Base-by-base conservation (phyloP, 2,797 vertebrate species). In the Crax fasciolata region DNA sequence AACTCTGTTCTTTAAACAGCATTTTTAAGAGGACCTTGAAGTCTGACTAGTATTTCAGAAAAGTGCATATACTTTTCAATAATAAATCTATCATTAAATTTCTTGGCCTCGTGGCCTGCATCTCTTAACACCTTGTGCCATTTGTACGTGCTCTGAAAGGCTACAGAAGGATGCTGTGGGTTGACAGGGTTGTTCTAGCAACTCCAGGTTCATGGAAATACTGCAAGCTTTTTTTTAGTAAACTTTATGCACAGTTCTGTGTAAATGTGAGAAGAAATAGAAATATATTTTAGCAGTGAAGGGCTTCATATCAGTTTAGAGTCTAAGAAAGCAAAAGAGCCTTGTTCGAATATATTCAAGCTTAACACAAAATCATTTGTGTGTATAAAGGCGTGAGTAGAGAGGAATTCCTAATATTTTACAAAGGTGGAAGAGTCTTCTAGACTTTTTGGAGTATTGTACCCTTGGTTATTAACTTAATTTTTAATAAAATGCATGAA, bases 11-110 rank as follows among this genome's bases (percentile, higher is more conserved):
- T 93, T 91, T 77, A 82, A 93, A 73, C 58, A 85, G 49, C 1
- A 10, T 21, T 73, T 95, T 93, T 52, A 77, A 77, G 72, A 93
- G 63, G 21, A 94, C 35, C 16, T 61, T 92, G 76, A 92, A 91
- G 87, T 89, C 86, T 68, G 57, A 70, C 1, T 5, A 62, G 32
- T 48, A 76, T 71, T 93, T 96, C 88, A 76, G 82, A 61, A 87
- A 94, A 94, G 55, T 49, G 66, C 77, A 91, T 90, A 95, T 39
- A 48, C 63, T 89, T 91, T 88, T 93, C 87, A 92, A 88, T 94
- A 94, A 95, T 97, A 97, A 97, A 97, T 97, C 97, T 91, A 94
- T 97, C 96, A 94, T 81, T 97, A 91, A 84, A 87, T 61, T 92
- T 97, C 95, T 96, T 93, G 89, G 94, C 95, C 94, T 87, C 38